Evolutionary conservation across 30 jellyfish, hydroid and myxozoan species (phyloP), one percentile per base, ranked within the genome.

Genomic region (Aurelia aurita): DNA sequence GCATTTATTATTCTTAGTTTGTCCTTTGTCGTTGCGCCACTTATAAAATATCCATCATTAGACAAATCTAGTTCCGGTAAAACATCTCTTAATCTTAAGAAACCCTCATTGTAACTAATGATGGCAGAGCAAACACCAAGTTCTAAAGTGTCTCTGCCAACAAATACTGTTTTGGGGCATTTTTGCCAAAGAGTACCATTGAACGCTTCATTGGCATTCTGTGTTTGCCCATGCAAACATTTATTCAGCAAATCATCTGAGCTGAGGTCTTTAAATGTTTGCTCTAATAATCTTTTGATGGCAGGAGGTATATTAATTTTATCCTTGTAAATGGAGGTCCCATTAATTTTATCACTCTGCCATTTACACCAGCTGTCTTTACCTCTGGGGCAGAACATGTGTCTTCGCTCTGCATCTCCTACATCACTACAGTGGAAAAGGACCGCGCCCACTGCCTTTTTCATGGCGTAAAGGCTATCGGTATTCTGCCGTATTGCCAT

Each of bases 81-180:
- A 20, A 62, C 75, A 62, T 62, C 75, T 2, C 28, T 12, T 1
- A 62, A 4, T 26, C 43, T 62, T 3, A 20, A 20, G 54, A 12
- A 62, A 14, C 75, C 75, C 3, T 62, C 75, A 62, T 62, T 62
- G 54, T 62, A 62, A 1, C 4, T 8, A 62, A 62, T 62, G 3
- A 62, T 12, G 5, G 75, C 75, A 1, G 44, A 32, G 4, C 4
- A 1, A 1, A 4, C 4, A 1, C 4, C 44, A 32, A 32, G 44
- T 4, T 32, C 4, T 4, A 2, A 4, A 1, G 44, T 32, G 4
- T 32, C 44, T 32, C 44, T 32, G 44, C 44, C 64, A 16, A 53
- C 9, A 8, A 53, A 53, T 3, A 53, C 9, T 14, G 2, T 3
- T 2, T 53, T 53, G 2, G 64, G 64, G 9, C 64, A 53, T 20